Evolutionary conservation across 2,888 invertebrate genomes (phyloP).

Genomic region (Drosophila koepferae): DNA sequence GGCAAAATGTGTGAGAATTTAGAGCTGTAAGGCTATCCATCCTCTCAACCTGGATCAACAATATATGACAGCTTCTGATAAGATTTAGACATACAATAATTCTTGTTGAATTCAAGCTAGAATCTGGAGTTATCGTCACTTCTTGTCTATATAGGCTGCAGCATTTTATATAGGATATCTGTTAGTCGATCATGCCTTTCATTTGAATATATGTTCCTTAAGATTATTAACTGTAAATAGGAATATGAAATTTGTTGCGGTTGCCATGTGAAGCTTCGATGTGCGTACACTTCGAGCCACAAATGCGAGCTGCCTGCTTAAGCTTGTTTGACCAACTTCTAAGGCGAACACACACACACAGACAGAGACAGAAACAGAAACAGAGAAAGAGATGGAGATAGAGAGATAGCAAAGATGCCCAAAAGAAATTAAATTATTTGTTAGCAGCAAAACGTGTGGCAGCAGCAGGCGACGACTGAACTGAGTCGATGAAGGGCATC

Average conservation of each 20-base stretch:
- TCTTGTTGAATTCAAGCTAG: too few relatives aligned
- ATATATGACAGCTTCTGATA: too few relatives aligned
- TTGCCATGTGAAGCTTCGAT: slow-evolving; percentile 20
- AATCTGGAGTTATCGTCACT: too few relatives aligned
- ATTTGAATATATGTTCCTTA: slow-evolving; percentile 24
- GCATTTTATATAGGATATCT: neutral
- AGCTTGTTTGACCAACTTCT: slow-evolving; percentile 45
- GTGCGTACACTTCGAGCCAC: slow-evolving; percentile 13
- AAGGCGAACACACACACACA: slow-evolving; percentile 1
- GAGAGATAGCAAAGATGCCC: slow-evolving; percentile 29
- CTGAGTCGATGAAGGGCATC: slow-evolving; percentile 49
- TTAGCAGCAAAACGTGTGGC: slow-evolving; percentile 50
- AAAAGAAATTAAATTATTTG: slow-evolving; percentile 76
- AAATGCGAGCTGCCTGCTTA: slow-evolving; percentile 34
- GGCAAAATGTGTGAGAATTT: too few relatives aligned
- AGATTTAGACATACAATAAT: too few relatives aligned
- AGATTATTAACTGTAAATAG: slow-evolving; percentile 46
- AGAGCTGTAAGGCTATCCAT: too few relatives aligned
- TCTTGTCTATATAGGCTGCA: neutral
- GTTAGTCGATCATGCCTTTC: neutral
- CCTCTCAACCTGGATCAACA: too few relatives aligned
- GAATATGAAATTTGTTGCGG: slow-evolving; percentile 28
- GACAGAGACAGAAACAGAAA: neutral
- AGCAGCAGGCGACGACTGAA: slow-evolving; percentile 8
- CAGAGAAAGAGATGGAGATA: neutral